Base-by-base conservation (phyloP, 1,140 invertebrate genomes). In the Oppia nitens region DNA sequence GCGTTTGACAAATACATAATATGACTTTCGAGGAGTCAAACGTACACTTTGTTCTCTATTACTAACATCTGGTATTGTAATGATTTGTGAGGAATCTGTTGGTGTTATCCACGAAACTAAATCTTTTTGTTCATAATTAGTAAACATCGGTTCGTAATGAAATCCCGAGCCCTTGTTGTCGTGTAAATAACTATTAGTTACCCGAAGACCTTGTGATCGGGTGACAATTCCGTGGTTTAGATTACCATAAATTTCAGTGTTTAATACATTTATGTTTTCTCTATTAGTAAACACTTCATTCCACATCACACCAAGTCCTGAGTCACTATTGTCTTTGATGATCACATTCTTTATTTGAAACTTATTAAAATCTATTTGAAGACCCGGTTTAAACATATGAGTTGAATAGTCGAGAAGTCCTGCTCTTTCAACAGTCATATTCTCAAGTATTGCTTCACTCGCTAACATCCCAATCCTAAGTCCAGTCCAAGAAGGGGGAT, bases 351-450 rank as follows among this genome's bases (percentile, higher is more conserved):
- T 83, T 62, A 97, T 75, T 25, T 85, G 83, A 68, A 98, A 92
- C 55, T 86, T 80, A 54, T 91, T 87, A 71, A 97, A 94, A 72
- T 98, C 95, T 58, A 98, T 85, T 75, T 95, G 91, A 1, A 98
- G 71, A 0, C 93, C 95, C 73, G 70, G 86, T 68, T 87, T 90
- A 64, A 97, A 96, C 2, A 78, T 69, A 70, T 87, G 85, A 0
- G 85, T 91, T 0, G 85, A 80, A 69, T 93, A 95, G 75, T 98
- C 95, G 20, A 96, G 76, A 0, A 98, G 75, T 0, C 95, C 95
- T 3, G 93, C 89, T 71, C 83, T 84, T 72, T 94, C 87, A 55
- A 96, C 82, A 4, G 83, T 84, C 3, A 91, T 78, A 66, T 82
- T 88, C 67, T 91, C 86, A n/a, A 96, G 71, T 65, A 87, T 84